Base-by-base conservation (phyloP, 2,797 vertebrate species). In the Thripadectes ignobilis region DNA sequence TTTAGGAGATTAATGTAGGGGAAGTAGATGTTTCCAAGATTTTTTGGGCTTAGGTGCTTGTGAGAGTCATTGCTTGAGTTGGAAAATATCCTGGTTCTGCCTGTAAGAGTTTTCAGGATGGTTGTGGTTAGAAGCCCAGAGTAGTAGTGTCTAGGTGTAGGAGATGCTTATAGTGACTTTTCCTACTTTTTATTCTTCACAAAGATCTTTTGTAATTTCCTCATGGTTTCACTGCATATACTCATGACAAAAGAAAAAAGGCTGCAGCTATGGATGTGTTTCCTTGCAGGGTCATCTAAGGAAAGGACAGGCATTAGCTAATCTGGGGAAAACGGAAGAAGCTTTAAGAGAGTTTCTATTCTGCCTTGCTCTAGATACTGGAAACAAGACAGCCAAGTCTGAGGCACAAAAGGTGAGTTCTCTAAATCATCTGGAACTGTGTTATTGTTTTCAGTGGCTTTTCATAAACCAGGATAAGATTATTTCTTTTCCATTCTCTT, bases 341-440 rank as follows among this genome's bases (percentile, higher is more conserved):
- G 99, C 99, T 81, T 98, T 99, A 94, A 98, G 97, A 71, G 99
- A 99, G 93, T 99, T 99, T 97, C 97, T 99, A 12, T 97, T 98
- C 90, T 99, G 98, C 97, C 98, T 99, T 80, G 98, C 98, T 91
- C 96, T 99, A 63, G 98, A 99, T 86, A 98, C 97, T 26, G 98
- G 98, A 92, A 98, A 98, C 88, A 98, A 97, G 96, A 98, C 76
- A 4, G 99, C 98, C 62, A 98, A 98, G 97, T 97, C 91, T 29
- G 98, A 99, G 95, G 98, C 98, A 11, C 98, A 98, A 54, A 99
- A 98, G 98, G 99, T 99, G 89, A 97, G 97, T 96, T 89, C 29
- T 43, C 66, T 55, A 48, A 93, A 52, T 67, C 51, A 59, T 52
- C 48, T 36, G 22, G 27, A 85, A n/a, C 49, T 51, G 41, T 14